Evolutionary conservation across 2,113 vertebrate species (phyloP).

Genomic region (Misgurnus anguillicaudatus): DNA sequence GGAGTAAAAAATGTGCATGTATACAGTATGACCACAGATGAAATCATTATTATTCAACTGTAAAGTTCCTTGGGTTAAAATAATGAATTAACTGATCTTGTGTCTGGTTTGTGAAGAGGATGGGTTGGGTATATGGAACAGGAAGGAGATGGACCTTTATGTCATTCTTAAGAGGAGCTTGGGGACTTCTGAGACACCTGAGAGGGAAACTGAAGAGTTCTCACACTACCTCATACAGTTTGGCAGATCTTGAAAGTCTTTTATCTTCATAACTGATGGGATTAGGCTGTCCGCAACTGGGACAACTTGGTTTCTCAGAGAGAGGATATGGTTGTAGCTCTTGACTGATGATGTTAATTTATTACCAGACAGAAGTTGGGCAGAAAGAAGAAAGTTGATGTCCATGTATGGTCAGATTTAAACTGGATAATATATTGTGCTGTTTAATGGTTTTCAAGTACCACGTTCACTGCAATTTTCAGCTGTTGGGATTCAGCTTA

Average conservation of each 20-base stretch:
- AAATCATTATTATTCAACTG: conserved; percentile 12
- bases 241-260: conserved; percentile 28
- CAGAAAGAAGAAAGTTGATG: conserved; percentile 12
- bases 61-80: conserved; percentile 19
- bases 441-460: neutral
- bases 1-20: neutral
- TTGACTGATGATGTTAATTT: conserved; percentile 21
- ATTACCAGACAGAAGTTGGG: conserved; percentile 7
- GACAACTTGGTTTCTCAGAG: conserved; percentile 27
- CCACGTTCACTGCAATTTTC: neutral
- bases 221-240: conserved; percentile 11
- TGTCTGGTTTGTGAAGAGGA: conserved; percentile 5
- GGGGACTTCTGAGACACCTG: conserved; percentile 18
- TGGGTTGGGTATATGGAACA: neutral
- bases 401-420: conserved; percentile 17
- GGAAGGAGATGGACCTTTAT: conserved; percentile 4
- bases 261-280: conserved; percentile 37
- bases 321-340: conserved; percentile 5
- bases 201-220: conserved; percentile 33
- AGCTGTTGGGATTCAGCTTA: neutral
- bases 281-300: conserved; percentile 21
- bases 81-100: conserved; percentile 23
- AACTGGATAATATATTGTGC: conserved; percentile 14
- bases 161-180: conserved; percentile 17
- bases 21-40: neutral